Conservation (phyloP, 2,797 vertebrate species). For the Staurois parvus region DNA sequence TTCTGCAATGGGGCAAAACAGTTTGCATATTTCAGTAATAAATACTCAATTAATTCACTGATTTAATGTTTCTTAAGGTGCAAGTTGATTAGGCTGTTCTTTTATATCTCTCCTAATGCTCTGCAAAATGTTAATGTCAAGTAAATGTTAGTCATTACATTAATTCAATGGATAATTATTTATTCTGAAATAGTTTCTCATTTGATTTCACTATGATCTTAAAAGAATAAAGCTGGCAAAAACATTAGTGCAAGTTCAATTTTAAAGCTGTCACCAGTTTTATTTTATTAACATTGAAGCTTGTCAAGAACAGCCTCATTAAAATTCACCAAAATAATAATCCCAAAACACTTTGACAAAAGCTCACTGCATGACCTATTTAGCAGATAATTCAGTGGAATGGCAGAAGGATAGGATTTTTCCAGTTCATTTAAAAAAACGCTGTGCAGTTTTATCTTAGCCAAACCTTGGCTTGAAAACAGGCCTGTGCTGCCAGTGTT, state of each 20-base stretch:
- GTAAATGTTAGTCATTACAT: constrained; percentile 56
- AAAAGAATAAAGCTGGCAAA: constrained; percentile 27
- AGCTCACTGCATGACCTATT: constrained; percentile 57
- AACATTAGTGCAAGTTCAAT: constrained; percentile 25
- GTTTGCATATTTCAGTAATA: constrained; percentile 8
- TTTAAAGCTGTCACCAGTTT: constrained; percentile 25
- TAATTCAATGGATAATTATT: constrained; percentile 56
- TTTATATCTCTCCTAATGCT: constrained; percentile 36
- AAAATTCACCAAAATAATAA: constrained; percentile 56
- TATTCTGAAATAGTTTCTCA: constrained; percentile 46
- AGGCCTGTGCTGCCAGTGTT: constrained; percentile 43
- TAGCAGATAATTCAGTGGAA: constrained; percentile 50
- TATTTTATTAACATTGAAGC: constrained; percentile 45
- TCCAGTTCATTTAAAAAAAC: constrained; percentile 51
- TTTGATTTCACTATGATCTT: constrained; percentile 41
- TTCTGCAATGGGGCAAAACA: neutral
- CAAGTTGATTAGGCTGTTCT: constrained; percentile 30
- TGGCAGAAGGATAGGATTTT: constrained; percentile 37
- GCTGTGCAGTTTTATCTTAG: constrained; percentile 47
- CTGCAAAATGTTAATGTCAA: constrained; percentile 49
- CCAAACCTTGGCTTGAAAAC: constrained; percentile 40
- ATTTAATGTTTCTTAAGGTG: constrained; percentile 13
- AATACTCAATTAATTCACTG: constrained; percentile 1
- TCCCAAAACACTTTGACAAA: constrained; percentile 52
- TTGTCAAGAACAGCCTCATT: constrained; percentile 55